Evolutionary conservation across 2,113 vertebrate species (phyloP), one percentile per base, ranked within the genome.

Genomic region (Alexandromys fortis): DNA sequence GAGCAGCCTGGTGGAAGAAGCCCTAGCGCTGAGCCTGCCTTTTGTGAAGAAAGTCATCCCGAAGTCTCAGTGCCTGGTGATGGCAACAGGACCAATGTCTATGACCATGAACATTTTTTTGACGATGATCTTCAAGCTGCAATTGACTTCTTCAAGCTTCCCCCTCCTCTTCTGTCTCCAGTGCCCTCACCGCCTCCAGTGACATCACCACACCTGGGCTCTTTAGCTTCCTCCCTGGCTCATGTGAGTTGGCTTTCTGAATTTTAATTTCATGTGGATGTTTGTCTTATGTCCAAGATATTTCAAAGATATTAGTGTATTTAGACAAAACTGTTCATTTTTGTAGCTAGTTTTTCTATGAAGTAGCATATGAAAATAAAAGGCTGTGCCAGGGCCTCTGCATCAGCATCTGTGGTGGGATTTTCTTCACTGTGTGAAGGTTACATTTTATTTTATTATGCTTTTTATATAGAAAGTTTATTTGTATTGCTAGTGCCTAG

Each of bases 101-200:
- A 92, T 0, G 35, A 93, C 63, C 81, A 75, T 0, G 95, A 96
- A 1, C 95, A 49, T 67, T 77, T 96, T 92, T 52, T 86, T 87
- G 96, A 79, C 76, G 97, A 94, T 90, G 98, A 97, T 5, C 97
- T 99, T 33, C 97, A 96, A 55, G 98, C 98, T 61, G 98, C 98
- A 42, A 65, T 98, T 88, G 96, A 99, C 5, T 98, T 98, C 98
- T 99, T 99, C 94, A 98, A 93, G 77, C 99, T 99, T 52, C 97
- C 99, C 17, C 99, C 98, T 45, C 98, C 99, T 89, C 98, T 99
- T 0, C 95, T 99, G 82, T 99, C 99, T 79, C 99, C 99, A 1
- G 68, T 99, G 94, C 97, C 97, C 3, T 97, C 97, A 0, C 97
- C 97, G 2, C 97, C 97, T 30, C 90, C 38, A 21, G 22, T 6